These are phyloP conservation scores for Montipora capricornis DNA, from an alignment of 64 coral and sea anemone genomes.

Conservation along the genomic window DNA sequence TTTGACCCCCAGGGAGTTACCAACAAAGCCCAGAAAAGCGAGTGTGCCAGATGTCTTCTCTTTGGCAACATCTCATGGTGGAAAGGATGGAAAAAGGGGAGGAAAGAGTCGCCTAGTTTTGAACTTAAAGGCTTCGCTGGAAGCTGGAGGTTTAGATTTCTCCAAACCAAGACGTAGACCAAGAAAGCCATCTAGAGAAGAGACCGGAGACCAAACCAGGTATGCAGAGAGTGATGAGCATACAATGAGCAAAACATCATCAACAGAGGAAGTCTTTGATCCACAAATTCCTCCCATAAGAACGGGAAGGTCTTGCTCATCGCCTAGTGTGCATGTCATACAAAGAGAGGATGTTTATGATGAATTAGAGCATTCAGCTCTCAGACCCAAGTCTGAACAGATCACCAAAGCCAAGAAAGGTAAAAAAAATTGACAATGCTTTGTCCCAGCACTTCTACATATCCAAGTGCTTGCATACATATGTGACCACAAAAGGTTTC, in stretches of 20 bases:
- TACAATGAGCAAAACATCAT: not conserved
- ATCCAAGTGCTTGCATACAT: not conserved
- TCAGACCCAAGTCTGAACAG: conserved; percentile 59
- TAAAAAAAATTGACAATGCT: not conserved
- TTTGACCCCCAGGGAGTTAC: not conserved
- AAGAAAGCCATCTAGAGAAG: conserved; percentile 47
- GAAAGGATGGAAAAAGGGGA: conserved; percentile 4
- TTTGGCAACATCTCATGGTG: not conserved
- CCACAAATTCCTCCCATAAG: conserved; percentile 2
- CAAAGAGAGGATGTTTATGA: conserved; percentile 77
- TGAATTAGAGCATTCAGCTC: conserved; percentile 42
- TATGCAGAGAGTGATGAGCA: conserved; percentile 68
- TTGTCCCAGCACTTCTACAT: not conserved
- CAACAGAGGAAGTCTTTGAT: not conserved
- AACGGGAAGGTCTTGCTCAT: conserved; percentile 57
- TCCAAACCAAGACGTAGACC: conserved; percentile 44
- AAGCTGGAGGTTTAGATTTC: conserved; percentile 84
- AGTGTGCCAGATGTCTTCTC: conserved; percentile 65
- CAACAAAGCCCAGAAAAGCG: conserved; percentile 46
- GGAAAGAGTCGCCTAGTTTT: conserved; percentile 61
- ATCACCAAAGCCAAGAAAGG: conserved; percentile 51
- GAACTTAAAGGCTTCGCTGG: conserved; percentile 79
- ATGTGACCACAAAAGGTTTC: too few species aligned
- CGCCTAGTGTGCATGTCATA: conserved; percentile 10
- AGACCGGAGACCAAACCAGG: conserved; percentile 49